Evolutionary conservation across 2,113 vertebrate genomes (phyloP).

Genomic region (Carassius carassius): DNA sequence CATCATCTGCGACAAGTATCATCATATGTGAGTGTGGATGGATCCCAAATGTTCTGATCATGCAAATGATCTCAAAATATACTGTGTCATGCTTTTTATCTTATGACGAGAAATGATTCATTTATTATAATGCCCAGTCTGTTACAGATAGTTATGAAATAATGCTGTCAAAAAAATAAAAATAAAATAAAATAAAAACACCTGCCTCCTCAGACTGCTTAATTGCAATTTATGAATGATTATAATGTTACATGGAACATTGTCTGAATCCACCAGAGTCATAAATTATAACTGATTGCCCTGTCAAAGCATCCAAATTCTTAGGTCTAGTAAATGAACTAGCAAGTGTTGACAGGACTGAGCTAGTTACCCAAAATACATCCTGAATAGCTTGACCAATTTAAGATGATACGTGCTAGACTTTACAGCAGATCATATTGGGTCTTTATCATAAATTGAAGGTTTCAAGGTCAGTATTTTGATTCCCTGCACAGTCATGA

Average conservation of each 20-base stretch:
- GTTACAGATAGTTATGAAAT: not conserved
- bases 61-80: not conserved
- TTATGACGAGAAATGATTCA: not conserved
- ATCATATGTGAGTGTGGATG: not conserved
- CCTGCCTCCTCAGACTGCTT: not conserved
- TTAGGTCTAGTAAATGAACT: not conserved
- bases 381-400: not conserved
- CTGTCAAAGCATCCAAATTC: not conserved
- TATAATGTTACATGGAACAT: not conserved
- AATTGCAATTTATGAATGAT: not conserved
- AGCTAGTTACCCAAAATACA: not conserved
- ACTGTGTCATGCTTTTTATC: not conserved
- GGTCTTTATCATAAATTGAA: not conserved
- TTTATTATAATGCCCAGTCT: not conserved
- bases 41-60: not conserved
- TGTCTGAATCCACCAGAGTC: not conserved
- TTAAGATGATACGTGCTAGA: not conserved
- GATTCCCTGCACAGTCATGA: not conserved
- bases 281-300: too few relatives aligned
- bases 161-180: not conserved
- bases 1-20: not conserved
- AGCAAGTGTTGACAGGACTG: not conserved
- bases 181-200: not conserved
- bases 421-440: not conserved
- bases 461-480: not conserved